A percentile compares a stretch with the other conserved stretches of the same genome.
These are phyloP conservation scores for Mesocricetus auratus DNA, from an alignment of 2,113 vertebrate genomes.

Conservation along the genomic window DNA sequence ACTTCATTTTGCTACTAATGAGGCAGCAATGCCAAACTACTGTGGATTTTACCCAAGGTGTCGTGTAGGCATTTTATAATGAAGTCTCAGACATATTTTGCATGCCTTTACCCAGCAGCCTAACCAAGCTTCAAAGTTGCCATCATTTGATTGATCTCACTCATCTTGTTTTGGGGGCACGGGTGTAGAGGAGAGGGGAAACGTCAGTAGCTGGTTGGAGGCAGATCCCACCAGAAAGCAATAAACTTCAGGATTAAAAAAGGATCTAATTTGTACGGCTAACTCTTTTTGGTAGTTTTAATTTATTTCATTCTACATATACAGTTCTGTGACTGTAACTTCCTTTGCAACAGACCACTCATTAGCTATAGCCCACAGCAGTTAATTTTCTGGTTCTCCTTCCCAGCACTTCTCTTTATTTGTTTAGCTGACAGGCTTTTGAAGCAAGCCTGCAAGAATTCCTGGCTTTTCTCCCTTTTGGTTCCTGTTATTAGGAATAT, in stretches of 20 bases:
- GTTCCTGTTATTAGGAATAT: conserved; percentile 70
- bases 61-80: conserved; percentile 75
- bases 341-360: conserved; percentile 66
- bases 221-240: conserved; percentile 71
- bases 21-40: conserved; percentile 61
- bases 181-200: background rate
- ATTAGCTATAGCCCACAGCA: conserved; percentile 77
- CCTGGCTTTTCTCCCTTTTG: background rate
- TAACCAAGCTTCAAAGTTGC: conserved; percentile 80
- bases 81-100: conserved; percentile 78
- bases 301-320: conserved; percentile 63
- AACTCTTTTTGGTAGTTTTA: conserved; percentile 71
- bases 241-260: conserved; percentile 71
- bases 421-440: conserved; percentile 82
- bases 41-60: conserved; percentile 70
- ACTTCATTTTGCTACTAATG: conserved; percentile 77
- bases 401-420: conserved; percentile 71
- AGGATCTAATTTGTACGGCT: conserved; percentile 57
- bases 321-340: conserved; percentile 54
- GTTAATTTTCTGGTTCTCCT: conserved; percentile 76
- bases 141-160: conserved; percentile 78
- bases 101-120: conserved; percentile 77
- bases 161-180: conserved; percentile 71
- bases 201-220: conserved; percentile 63
- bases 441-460: conserved; percentile 73